Evolutionary conservation across 1,140 invertebrate genomes (phyloP).

Genomic region (Panagrolaimus sp.): DNA sequence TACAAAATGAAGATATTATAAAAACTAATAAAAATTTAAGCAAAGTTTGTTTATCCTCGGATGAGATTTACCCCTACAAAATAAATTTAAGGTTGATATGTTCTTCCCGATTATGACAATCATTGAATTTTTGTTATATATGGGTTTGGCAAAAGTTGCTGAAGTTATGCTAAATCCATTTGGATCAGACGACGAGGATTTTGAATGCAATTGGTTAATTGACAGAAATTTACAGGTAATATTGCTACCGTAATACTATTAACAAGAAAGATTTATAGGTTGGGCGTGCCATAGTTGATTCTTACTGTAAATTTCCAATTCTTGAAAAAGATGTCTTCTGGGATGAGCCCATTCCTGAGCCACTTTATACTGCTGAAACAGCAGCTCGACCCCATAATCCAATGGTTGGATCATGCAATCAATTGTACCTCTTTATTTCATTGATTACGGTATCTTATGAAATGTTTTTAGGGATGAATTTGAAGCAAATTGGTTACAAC

Average conservation of each 20-base stretch:
- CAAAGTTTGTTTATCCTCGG: too few species aligned
- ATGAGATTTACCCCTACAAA: too few species aligned
- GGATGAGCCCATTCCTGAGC: constrained; percentile 41
- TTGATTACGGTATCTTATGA: too few species aligned
- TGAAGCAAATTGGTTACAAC: too few species aligned
- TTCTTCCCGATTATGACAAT: constrained; percentile 66
- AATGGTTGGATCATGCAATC: constrained; percentile 41
- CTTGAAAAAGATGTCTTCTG: constrained; percentile 43
- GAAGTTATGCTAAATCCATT: constrained; percentile 9
- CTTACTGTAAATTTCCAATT: constrained; percentile 15
- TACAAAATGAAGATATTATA: constrained; percentile 25
- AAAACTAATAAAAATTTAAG: too few species aligned
- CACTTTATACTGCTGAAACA: constrained; percentile 43
- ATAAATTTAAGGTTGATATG: too few species aligned
- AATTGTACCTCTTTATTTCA: too few species aligned
- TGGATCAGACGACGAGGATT: constrained; percentile 52
- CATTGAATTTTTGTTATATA: constrained; percentile 82
- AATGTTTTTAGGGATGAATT: too few species aligned
- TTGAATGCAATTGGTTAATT: constrained; percentile 32
- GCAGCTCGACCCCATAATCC: constrained; percentile 43
- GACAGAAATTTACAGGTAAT: constrained; percentile 26
- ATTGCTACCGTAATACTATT: background rate
- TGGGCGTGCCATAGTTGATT: too few species aligned
- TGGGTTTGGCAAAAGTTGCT: constrained; percentile 79
- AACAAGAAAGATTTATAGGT: too few species aligned